A percentile compares a stretch with the other conserved stretches of the same genome.
Evolutionary conservation across 1,140 invertebrate species (phyloP).

Genomic region (Drosophila saltans): DNA sequence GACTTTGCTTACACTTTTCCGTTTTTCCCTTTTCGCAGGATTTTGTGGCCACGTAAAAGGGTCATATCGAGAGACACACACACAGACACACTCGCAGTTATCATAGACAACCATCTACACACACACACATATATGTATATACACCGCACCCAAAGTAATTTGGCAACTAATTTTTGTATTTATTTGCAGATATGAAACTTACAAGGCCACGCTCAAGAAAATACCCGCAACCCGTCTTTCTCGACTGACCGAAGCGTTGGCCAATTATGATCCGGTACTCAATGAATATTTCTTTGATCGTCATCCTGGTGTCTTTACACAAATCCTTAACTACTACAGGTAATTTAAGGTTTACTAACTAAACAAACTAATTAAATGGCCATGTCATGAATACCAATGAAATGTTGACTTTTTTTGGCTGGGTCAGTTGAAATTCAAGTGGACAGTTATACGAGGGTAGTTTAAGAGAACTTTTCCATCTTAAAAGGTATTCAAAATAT

Average conservation of each 20-base stretch:
- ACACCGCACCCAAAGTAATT: conserved; percentile 11
- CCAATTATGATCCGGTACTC: conserved; percentile 97
- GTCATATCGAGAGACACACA: not conserved
- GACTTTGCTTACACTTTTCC: conserved; percentile 67
- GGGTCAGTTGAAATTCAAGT: no score
- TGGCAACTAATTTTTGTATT: conserved; percentile 11
- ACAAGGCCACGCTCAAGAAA: conserved; percentile 96
- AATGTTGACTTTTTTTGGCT: no score
- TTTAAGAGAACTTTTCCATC: no score
- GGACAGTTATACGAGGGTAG: no score
- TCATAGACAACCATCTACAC: conserved; percentile 14
- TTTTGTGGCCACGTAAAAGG: conserved; percentile 24
- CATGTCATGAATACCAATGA: conserved; percentile 35
- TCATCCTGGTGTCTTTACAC: conserved; percentile 98
- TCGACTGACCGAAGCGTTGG: conserved; percentile 93
- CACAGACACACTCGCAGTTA: not conserved
- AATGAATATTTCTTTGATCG: conserved; percentile 99
- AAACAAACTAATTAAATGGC: conserved; percentile 30
- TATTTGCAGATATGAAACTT: conserved; percentile 93
- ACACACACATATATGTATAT: conserved; percentile 19
- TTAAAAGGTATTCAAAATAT: no score
- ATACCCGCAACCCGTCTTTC: conserved; percentile 96
- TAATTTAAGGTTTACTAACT: conserved; percentile 63
- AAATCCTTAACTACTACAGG: conserved; percentile 95
- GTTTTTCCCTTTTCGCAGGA: conserved; percentile 55